phyloP scores from a whole-genome alignment of 2,888 invertebrate genomes.

The Agrochola macilenta region DNA sequence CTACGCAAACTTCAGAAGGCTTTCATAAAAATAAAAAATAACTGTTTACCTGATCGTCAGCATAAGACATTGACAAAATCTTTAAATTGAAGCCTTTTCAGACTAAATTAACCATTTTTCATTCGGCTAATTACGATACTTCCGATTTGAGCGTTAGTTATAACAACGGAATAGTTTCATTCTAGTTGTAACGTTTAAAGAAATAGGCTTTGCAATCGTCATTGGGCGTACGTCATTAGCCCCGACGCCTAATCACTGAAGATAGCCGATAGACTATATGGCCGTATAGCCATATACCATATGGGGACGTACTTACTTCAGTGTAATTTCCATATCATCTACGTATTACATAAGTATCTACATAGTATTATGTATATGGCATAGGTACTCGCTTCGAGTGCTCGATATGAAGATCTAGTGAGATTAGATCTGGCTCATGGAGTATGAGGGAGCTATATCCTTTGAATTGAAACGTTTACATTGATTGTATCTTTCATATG shows the following conservation, averaged over 20 bases:
- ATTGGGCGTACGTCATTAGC: constrained; percentile 33
- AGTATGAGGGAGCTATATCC: constrained; percentile 2
- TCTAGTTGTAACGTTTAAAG: constrained; percentile 20
- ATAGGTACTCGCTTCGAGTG: constrained; percentile 6
- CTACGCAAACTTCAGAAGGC: neutral
- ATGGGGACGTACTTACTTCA: neutral
- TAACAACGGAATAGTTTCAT: constrained; percentile 30
- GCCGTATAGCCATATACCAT: neutral
- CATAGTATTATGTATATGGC: neutral
- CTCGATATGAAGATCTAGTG: constrained; percentile 21
- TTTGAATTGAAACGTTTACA: constrained; percentile 3
- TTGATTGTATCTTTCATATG: neutral
- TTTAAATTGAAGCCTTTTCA: constrained; percentile 5
- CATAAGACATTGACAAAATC: neutral
- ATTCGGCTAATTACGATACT: constrained; percentile 30
- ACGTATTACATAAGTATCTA: constrained; percentile 6
- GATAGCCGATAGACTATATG: constrained; percentile 23
- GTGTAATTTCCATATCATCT: constrained; percentile 25
- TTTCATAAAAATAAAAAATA: neutral
- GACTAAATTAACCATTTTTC: constrained; percentile 16
- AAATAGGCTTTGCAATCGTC: constrained; percentile 31
- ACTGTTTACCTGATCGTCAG: neutral
- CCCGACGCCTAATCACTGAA: constrained; percentile 39
- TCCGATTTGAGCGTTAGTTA: constrained; percentile 18
- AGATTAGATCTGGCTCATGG: constrained; percentile 20